Evolutionary conservation across 2,888 invertebrate species (phyloP).

Genomic region (Pyrrhosoma nymphula): DNA sequence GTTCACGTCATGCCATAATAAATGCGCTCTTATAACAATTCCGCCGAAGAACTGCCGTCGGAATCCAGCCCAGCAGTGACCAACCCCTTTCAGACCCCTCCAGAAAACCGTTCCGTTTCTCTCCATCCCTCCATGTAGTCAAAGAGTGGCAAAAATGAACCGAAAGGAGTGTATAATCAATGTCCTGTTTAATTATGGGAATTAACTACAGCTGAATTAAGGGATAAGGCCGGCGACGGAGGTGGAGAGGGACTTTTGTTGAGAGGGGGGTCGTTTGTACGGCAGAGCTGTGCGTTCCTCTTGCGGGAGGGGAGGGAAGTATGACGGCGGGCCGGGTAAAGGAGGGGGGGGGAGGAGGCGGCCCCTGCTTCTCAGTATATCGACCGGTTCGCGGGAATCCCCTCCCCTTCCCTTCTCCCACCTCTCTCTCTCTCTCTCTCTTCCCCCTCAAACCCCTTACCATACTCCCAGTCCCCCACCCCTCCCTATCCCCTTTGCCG

Average conservation of each 20-base stretch:
- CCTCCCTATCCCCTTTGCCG: neutral
- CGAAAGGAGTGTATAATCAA: neutral
- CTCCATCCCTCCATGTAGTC: too few species aligned
- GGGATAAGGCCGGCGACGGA: neutral
- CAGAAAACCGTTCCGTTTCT: neutral
- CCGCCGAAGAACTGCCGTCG: neutral
- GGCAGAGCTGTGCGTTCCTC: conserved; percentile 54
- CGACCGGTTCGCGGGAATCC: conserved; percentile 36
- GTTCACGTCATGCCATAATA: too few species aligned
- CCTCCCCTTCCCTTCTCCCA: neutral
- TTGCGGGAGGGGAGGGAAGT: neutral
- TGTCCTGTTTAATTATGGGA: neutral
- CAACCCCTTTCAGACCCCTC: neutral
- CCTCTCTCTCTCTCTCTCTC: neutral
- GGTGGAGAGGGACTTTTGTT: neutral
- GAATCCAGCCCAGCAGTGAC: neutral
- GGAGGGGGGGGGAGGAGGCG: neutral
- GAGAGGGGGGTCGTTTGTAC: neutral
- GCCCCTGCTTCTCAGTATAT: conserved; percentile 38
- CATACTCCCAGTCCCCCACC: neutral
- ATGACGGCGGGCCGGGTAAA: neutral
- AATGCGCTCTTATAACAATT: too few species aligned
- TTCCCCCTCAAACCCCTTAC: neutral
- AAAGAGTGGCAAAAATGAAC: neutral
- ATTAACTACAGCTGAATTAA: neutral